Base-by-base conservation (phyloP, 1,140 invertebrate genomes). In the Delia radicum region DNA sequence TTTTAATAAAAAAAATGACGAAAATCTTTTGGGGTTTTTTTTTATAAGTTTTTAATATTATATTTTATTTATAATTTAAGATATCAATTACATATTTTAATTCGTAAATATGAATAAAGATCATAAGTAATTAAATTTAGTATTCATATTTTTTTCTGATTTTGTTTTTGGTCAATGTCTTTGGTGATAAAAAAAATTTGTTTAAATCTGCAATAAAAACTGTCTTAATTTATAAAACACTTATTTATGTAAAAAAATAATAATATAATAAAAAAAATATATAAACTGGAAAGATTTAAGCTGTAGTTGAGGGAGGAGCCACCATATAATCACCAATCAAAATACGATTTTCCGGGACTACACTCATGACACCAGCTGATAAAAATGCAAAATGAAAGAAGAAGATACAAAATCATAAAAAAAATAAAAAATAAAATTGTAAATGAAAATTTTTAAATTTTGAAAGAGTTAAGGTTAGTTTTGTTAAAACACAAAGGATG, bases 291-390 rank as follows among this genome's bases (percentile, higher is more conserved):
- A 73, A 37, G 62, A 33, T 83, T 79, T 83, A 84, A 77, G 80
- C 77, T 62, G 80, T 31, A 42, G 74, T 31, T 73, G 75, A 78
- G 77, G 75, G 62, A 74, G 79, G 74, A 48, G 81, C 78, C 63
- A 81, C 81, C 83, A 87, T 79, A 79, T 86, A 87, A 81, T 87
- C 86, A 77, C 85, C 83, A 75, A 87, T 85, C 74, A 87, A 80
- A 76, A 87, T 81, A 73, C 86, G 79, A 79, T 87, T 87, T 78
- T 87, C 87, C 78, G 87, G 81, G 79, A 87, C 80, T 73, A 87
- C 80, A 78, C 86, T 81, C 81, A 87, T 82, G 74, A 87, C 79
- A 85, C 85, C 84, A 80, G 82, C 80, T 83, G 79, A n/a, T n/a
- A n/a, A 6, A 48, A n/a, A 48, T 48, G 46, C 46, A 48, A 55